Percentiles rank a stretch among this genome's conserved stretches.
Conservation (phyloP, 2,888 invertebrate species). For the Tenodera sinensis region DNA sequence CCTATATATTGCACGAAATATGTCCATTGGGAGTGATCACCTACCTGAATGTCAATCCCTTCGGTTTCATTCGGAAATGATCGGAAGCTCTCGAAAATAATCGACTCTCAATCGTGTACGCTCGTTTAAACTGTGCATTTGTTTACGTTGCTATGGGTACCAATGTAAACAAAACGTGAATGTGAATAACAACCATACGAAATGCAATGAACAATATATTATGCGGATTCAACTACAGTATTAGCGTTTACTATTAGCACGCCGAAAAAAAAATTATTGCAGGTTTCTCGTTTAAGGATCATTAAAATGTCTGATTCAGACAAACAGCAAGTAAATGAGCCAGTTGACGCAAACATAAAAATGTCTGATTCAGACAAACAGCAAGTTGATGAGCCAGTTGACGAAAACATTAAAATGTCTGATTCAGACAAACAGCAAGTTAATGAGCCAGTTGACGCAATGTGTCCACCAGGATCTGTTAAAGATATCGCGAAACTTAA, state of each 20-base stretch:
- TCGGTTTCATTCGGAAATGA: neutral
- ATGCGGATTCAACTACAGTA: too few species aligned
- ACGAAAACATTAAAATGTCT: too few species aligned
- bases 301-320: neutral
- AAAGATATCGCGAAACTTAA: neutral
- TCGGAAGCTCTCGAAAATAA: neutral
- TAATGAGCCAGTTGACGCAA: neutral
- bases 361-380: neutral
- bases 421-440: too few species aligned
- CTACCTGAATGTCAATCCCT: constrained; percentile 15
- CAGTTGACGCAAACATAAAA: neutral
- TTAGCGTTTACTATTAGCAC: too few species aligned
- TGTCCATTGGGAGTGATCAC: constrained; percentile 10
- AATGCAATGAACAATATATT: too few species aligned
- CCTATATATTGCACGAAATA: neutral
- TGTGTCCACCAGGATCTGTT: neutral
- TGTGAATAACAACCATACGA: neutral
- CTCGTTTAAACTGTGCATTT: neutral
- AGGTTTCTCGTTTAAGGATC: neutral
- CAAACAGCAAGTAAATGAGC: neutral
- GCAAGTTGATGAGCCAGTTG: too few species aligned
- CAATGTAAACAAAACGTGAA: neutral
- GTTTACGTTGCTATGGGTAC: neutral
- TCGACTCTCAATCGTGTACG: neutral
- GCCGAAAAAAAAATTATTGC: too few species aligned